Conservation (phyloP, 1,140 invertebrate genomes). For the Camponotus floridanus region DNA sequence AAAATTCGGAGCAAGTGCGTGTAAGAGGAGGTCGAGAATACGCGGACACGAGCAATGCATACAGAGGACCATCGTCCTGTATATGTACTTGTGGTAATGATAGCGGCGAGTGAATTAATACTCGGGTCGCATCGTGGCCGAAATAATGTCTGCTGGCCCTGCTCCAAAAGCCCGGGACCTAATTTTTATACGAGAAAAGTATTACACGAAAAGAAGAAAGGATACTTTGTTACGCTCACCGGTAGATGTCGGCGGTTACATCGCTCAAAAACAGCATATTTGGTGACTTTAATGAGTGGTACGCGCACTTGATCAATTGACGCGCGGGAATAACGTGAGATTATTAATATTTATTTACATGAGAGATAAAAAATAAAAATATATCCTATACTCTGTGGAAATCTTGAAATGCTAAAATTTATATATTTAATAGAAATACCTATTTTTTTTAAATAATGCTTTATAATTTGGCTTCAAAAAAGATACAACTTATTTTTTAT, state of each 20-base stretch:
- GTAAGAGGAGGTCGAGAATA: not conserved
- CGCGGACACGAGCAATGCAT: not conserved
- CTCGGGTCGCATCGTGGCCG: not conserved
- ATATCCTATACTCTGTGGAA: not conserved
- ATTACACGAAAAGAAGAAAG: conserved; percentile 27
- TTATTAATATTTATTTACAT: not conserved
- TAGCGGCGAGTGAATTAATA: conserved; percentile 5
- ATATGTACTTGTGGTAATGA: not conserved
- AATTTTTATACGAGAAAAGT: conserved; percentile 33
- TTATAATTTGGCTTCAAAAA: not conserved
- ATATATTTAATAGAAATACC: not conserved
- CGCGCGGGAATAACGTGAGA: no score
- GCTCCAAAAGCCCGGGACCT: conserved; percentile 2
- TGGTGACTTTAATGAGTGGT: conserved; percentile 31
- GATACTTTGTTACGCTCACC: not conserved
- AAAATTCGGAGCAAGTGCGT: not conserved
- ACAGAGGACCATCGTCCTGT: not conserved
- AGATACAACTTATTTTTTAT: not conserved
- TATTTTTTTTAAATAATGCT: conserved; percentile 1
- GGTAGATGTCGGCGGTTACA: conserved; percentile 42
- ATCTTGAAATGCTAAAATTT: no score
- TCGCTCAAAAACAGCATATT: not conserved
- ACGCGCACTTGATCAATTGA: not conserved
- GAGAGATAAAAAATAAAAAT: not conserved
- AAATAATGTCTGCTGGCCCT: conserved; percentile 21